Base-by-base conservation (phyloP, 1,140 invertebrate genomes). In the Oncopodura yosiiana region DNA sequence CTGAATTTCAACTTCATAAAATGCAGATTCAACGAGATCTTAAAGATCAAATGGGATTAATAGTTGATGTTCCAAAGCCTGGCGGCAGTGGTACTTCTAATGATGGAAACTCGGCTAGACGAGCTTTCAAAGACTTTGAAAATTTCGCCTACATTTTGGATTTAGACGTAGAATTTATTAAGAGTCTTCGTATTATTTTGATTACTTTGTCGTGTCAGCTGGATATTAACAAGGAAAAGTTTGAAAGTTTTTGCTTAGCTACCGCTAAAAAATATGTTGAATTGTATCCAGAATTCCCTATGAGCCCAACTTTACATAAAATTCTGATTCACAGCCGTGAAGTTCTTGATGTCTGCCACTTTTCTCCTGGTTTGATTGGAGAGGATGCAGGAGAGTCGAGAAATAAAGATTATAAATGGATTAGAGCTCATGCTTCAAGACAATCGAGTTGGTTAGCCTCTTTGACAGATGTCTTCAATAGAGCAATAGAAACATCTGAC, bases 71-170 rank as follows among this genome's bases (percentile, higher is more conserved):
- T 37, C 49, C 54, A 24, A 48, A 26, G 5, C 36, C 32, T 1
- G 52, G 41, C 0, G 53, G 53, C 4, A 9, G 39, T 39, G 56
- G 60, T 18, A 60, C 30, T 12, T 29, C 51, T 1, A 62, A 62
- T 26, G 58, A 63, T 37, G 61, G 58, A 16, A 63, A 63, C 34
- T 61, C 61, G 1, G 61, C 61, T 6, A n/a, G 61, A 38, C 43
- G 43, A 26, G 41, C 49, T 11, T 54, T 63, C 19, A 3, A 46
- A 11, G 21, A 61, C 12, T 27, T 18, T 12, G n/a, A 2, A n/a
- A 19, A 24, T 21, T 56, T 61, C 16, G 53, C 61, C 3, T 18
- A 34, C 1, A 63, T 63, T 41, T 29, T 59, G 8, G 58, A 34
- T 1, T 2, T 63, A 1, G 48, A 57, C 6, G 19, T 30, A 3